Conservation (phyloP, 2,113 vertebrate genomes). For the Dicaeum eximium region DNA sequence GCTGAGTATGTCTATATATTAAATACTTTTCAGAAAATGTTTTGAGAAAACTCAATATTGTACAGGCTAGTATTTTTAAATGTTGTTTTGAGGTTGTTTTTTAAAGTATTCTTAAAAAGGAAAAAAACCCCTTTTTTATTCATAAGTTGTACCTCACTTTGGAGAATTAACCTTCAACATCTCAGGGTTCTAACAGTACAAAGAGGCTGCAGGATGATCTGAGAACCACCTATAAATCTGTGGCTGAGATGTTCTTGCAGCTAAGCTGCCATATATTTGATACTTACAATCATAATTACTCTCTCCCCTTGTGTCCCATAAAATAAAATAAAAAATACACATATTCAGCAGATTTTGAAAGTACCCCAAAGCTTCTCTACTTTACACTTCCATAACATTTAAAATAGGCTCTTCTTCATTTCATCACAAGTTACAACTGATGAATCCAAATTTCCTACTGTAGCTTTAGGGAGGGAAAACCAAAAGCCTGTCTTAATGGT, state of each 20-base stretch:
- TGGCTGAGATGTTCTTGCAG: not conserved
- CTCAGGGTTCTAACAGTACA: not conserved
- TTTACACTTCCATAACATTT: not conserved
- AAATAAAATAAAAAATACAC: not conserved
- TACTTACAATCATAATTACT: not conserved
- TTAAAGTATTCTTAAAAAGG: not conserved
- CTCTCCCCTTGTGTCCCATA: not conserved
- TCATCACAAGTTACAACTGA: not conserved
- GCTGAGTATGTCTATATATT: not conserved
- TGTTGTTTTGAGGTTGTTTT: not conserved
- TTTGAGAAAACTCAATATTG: not conserved
- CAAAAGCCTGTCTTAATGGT: not conserved
- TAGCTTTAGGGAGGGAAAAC: not conserved
- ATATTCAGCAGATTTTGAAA: not conserved
- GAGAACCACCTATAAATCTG: not conserved
- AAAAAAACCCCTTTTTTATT: not conserved
- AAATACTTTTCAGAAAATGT: not conserved
- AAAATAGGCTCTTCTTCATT: not conserved
- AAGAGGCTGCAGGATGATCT: not conserved
- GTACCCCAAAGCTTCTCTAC: not conserved
- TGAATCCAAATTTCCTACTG: not conserved
- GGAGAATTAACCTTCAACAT: not conserved
- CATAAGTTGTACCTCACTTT: not conserved
- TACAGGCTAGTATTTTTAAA: not conserved
- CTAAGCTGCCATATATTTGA: not conserved